A percentile compares a stretch with the other conserved stretches of the same genome.
These are phyloP conservation scores for Sphaerodactylus townsendi DNA, from an alignment of 2,113 vertebrate species.

Conservation along the genomic window DNA sequence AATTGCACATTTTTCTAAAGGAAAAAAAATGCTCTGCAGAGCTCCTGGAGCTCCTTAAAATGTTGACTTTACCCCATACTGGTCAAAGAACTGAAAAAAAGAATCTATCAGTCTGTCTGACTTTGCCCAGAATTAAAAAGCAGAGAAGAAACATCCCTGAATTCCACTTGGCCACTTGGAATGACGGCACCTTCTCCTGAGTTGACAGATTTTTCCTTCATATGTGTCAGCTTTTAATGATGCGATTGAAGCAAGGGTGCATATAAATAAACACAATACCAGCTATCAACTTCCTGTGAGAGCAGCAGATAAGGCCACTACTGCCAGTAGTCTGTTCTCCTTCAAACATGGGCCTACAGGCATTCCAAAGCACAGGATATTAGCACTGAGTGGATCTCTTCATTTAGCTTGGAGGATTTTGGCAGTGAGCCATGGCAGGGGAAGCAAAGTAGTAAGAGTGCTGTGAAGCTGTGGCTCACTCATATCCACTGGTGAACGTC, in stretches of 20 bases:
- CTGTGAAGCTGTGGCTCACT: background rate
- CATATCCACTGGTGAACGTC: background rate
- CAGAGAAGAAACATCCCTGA: background rate
- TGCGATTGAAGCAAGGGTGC: background rate
- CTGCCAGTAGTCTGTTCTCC: background rate
- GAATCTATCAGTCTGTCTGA: no score
- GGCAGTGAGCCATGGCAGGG: background rate
- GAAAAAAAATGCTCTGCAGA: no score
- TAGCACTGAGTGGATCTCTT: background rate
- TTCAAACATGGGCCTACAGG: background rate
- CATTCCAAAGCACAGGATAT: background rate
- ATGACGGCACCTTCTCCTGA: background rate
- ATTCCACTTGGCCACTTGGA: background rate
- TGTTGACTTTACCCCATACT: rapidly evolving
- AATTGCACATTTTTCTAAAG: background rate
- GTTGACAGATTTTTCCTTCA: background rate
- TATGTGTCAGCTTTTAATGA: background rate
- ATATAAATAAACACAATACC: background rate
- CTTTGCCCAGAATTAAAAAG: rapidly evolving
- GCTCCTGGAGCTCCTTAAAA: background rate
- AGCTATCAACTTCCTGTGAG: background rate
- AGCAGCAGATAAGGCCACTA: background rate
- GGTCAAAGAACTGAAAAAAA: no score
- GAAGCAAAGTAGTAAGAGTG: background rate
- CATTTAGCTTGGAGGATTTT: background rate